Percentiles rank a stretch among this genome's conserved stretches.
These are phyloP conservation scores for Amiota minor DNA, from an alignment of 2,888 invertebrate genomes.

Conservation along the genomic window DNA sequence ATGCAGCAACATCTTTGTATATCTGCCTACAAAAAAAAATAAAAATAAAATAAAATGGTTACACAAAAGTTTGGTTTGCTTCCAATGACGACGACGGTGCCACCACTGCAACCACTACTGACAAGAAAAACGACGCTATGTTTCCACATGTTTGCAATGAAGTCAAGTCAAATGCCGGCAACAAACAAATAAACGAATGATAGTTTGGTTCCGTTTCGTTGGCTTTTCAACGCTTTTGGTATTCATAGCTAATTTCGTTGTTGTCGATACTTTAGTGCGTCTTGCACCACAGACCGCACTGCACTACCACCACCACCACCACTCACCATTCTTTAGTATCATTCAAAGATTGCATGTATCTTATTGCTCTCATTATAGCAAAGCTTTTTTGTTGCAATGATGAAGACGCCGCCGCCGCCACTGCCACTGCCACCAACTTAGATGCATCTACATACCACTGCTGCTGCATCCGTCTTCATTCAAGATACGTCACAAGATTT, in stretches of 20 bases:
- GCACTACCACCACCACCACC: conserved; percentile 37
- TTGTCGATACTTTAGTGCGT: conserved; percentile 22
- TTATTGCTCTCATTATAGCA: neutral
- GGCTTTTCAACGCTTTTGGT: conserved; percentile 50
- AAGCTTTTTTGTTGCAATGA: conserved; percentile 5
- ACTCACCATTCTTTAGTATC: neutral
- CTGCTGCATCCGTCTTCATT: neutral
- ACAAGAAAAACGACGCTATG: too few relatives aligned
- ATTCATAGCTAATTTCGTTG: conserved; percentile 36
- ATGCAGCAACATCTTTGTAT: conserved; percentile 18
- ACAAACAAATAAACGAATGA: too few relatives aligned
- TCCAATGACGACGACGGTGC: too few relatives aligned
- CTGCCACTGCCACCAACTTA: too few relatives aligned
- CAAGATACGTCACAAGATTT: conserved; percentile 13
- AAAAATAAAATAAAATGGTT: neutral
- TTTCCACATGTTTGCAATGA: too few relatives aligned
- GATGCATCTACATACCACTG: too few relatives aligned
- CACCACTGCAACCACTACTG: neutral
- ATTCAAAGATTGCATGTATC: neutral
- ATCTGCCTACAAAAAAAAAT: conserved; percentile 24
- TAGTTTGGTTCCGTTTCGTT: conserved; percentile 48
- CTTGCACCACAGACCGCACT: conserved; percentile 34
- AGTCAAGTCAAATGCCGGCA: conserved; percentile 42
- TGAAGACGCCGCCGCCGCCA: neutral
- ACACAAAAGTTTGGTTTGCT: conserved; percentile 3